A percentile compares a stretch with the other conserved stretches of the same genome.
Evolutionary conservation across 2,797 vertebrate species (phyloP).

Genomic region (Chromobotia macracanthus): DNA sequence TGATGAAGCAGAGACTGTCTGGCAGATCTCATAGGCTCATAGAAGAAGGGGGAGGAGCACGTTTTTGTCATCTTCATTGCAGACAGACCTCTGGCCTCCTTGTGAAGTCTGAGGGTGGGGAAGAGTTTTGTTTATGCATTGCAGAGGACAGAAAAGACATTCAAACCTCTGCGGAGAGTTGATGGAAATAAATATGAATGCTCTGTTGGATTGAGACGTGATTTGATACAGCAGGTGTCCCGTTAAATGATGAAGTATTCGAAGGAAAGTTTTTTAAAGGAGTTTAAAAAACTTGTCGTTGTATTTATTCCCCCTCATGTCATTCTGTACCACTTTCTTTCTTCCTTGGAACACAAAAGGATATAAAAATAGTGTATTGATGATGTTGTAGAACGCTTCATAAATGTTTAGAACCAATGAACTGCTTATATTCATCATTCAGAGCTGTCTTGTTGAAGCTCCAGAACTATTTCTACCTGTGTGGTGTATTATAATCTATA

Average conservation of each 20-base stretch:
- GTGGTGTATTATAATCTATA: not conserved
- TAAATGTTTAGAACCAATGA: too few species aligned
- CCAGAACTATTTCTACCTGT: too few species aligned
- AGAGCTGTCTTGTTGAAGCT: too few species aligned
- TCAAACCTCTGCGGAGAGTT: not conserved
- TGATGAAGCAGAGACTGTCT: conserved; percentile 53
- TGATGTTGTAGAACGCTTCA: too few species aligned
- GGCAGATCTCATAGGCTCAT: conserved; percentile 40
- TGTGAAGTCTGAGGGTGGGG: conserved; percentile 19
- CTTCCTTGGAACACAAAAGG: too few species aligned
- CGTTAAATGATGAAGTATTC: conserved; percentile 4
- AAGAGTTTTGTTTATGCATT: conserved; percentile 15
- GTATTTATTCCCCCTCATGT: too few species aligned
- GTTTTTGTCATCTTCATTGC: conserved; percentile 37
- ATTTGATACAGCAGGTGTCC: not conserved
- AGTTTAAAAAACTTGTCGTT: not conserved
- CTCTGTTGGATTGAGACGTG: not conserved
- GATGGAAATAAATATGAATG: not conserved
- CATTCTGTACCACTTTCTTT: too few species aligned
- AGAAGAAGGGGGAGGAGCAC: conserved; percentile 6
- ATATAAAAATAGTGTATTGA: too few species aligned
- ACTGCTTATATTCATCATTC: not conserved
- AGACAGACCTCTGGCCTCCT: conserved; percentile 25
- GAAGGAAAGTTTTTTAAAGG: not conserved
- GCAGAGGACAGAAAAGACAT: conserved; percentile 24